A percentile compares a stretch with the other conserved stretches of the same genome.
Conservation (phyloP, 2,113 vertebrate species). For the Pyxicephalus adspersus region DNA sequence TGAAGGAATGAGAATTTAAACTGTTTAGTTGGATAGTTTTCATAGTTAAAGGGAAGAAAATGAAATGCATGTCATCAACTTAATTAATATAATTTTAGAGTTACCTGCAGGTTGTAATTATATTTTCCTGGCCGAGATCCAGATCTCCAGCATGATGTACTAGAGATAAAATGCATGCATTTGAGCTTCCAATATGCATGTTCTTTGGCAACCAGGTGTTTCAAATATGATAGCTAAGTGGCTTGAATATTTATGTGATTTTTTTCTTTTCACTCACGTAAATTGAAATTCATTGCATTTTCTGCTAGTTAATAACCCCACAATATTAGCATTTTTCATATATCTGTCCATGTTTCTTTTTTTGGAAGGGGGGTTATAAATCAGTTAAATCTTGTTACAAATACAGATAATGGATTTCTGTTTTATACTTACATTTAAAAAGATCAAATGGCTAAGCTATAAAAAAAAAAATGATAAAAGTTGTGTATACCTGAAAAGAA, state of each 20-base stretch:
- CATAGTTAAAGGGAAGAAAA: background rate
- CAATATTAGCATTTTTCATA: background rate
- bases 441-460: too few relatives aligned
- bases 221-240: background rate
- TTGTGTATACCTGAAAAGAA: too few relatives aligned
- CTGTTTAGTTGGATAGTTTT: background rate
- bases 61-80: background rate
- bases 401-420: too few relatives aligned
- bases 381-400: background rate
- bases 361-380: background rate
- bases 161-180: background rate
- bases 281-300: background rate
- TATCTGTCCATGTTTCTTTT: background rate
- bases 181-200: background rate
- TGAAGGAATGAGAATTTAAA: too few relatives aligned
- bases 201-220: background rate
- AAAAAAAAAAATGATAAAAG: too few relatives aligned
- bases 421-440: too few relatives aligned
- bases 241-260: background rate
- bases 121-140: background rate
- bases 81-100: background rate
- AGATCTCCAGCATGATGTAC: background rate
- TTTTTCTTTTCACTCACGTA: background rate
- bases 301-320: background rate
- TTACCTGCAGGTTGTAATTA: background rate